A percentile compares a stretch with the other conserved stretches of the same genome.
Conservation (phyloP, 2,113 vertebrate species). For the Alligator mississippiensis region DNA sequence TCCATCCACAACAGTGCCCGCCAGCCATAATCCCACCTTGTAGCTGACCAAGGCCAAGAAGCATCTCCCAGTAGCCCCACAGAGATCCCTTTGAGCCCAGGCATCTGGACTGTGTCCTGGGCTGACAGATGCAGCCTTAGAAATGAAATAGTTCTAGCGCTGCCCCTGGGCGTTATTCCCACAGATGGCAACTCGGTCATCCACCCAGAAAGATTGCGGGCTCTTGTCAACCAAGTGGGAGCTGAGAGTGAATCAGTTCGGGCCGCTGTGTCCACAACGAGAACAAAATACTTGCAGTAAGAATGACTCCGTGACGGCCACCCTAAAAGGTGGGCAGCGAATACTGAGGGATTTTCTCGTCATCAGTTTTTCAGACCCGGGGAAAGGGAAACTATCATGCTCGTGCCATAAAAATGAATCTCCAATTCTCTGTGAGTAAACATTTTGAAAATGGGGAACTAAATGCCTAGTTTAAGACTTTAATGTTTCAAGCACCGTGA, state of each 20-base stretch:
- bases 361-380: neutral
- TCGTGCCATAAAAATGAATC: constrained; percentile 42
- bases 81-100: neutral
- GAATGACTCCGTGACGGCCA: neutral
- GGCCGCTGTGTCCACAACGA: neutral
- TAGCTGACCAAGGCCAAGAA: neutral
- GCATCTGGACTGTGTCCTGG: neutral
- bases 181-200: neutral
- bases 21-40: neutral
- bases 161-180: neutral
- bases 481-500: constrained; percentile 55
- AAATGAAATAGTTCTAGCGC: neutral
- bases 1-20: neutral
- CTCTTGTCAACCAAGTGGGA: neutral
- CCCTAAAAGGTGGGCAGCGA: neutral
- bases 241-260: neutral
- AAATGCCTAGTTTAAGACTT: constrained; percentile 59
- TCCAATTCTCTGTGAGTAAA: constrained; percentile 41
- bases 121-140: neutral
- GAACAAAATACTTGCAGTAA: neutral
- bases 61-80: neutral
- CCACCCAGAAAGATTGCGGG: neutral
- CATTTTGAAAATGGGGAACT: constrained; percentile 35
- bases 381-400: neutral
- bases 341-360: neutral